Evolutionary conservation across 2,797 vertebrate species (phyloP).

Genomic region (Valencia hispanica): DNA sequence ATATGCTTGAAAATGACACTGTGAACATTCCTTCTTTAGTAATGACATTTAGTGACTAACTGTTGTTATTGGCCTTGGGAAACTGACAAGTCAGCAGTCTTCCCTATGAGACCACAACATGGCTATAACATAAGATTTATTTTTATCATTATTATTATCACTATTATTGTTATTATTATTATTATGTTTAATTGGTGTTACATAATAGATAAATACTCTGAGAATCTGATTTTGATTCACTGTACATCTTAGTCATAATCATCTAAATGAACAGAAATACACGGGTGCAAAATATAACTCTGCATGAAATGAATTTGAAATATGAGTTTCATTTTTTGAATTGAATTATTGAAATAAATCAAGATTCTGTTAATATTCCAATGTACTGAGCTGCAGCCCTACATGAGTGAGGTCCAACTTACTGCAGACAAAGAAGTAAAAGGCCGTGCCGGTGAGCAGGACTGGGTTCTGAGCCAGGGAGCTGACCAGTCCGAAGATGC

Average conservation of each 20-base stretch:
- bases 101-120: neutral
- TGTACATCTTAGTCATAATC: neutral
- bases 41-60: neutral
- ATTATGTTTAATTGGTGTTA: neutral
- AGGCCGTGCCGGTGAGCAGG: conserved; percentile 75
- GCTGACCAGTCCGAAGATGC: conserved; percentile 82
- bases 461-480: conserved; percentile 75
- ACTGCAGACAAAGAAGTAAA: conserved; percentile 84
- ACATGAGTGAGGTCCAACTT: conserved; percentile 60
- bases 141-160: too few relatives aligned
- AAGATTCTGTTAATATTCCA: neutral
- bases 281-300: neutral
- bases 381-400: neutral
- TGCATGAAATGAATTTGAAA: neutral
- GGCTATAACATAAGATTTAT: neutral
- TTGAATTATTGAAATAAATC: neutral
- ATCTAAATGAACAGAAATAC: neutral
- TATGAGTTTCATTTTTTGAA: neutral
- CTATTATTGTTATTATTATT: too few relatives aligned
- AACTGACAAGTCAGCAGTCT: too few relatives aligned
- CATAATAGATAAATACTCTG: neutral
- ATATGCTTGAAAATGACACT: neutral
- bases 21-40: neutral
- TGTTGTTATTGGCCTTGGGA: too few relatives aligned
- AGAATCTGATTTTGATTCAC: neutral